phyloP scores from a whole-genome alignment of 2,113 vertebrate species.

The Nycticebus coucang region DNA sequence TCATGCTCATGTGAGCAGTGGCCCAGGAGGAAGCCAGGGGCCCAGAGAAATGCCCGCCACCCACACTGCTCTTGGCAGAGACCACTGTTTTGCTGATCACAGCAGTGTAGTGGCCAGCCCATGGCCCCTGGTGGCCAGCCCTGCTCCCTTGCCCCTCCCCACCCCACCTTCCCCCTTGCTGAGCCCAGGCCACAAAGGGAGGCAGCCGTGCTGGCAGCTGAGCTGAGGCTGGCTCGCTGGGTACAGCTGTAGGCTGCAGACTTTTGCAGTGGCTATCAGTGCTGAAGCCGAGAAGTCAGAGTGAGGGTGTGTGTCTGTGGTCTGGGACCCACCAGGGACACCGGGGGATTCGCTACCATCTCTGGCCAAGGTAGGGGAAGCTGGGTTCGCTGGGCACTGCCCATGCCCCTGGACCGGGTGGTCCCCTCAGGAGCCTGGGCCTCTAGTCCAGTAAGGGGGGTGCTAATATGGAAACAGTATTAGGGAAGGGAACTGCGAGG shows the following conservation, averaged over 20 bases:
- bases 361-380: constrained; percentile 46
- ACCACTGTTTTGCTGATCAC: background rate
- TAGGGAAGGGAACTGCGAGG: background rate
- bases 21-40: constrained; percentile 51
- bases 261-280: background rate
- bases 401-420: background rate
- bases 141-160: background rate
- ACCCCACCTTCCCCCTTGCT: background rate
- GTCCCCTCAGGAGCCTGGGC: background rate
- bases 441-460: background rate
- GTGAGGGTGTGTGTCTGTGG: background rate
- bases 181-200: constrained; percentile 53
- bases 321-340: background rate
- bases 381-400: background rate
- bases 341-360: background rate
- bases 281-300: background rate
- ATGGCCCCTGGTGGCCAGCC: constrained; percentile 13
- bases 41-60: constrained; percentile 13
- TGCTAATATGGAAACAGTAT: background rate
- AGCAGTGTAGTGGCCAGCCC: background rate
- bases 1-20: background rate
- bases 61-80: background rate
- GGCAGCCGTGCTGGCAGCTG: background rate
- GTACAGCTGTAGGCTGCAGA: background rate
- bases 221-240: fast-evolving